Percentiles rank a stretch among this genome's conserved stretches.
These are phyloP conservation scores for Megastigmus dorsalis DNA, from an alignment of 2,888 invertebrate species.

Conservation along the genomic window DNA sequence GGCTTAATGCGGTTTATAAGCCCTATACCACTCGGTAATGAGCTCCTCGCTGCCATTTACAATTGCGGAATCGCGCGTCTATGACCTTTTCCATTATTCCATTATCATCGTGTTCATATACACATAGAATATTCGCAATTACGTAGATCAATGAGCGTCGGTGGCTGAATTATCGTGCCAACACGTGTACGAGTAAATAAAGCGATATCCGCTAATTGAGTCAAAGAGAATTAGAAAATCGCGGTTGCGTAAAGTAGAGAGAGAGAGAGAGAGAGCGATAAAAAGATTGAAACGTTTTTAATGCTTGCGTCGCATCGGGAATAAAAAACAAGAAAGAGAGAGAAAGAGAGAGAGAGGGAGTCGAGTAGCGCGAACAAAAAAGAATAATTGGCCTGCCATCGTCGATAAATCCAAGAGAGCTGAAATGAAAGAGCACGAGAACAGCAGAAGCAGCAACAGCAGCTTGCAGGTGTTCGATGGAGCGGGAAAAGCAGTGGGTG, in stretches of 20 bases:
- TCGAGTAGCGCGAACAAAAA: too few species aligned
- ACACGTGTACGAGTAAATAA: neutral
- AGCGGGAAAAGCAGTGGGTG: too few species aligned
- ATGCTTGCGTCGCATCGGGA: neutral
- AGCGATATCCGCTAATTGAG: neutral
- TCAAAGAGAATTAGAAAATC: constrained; percentile 12
- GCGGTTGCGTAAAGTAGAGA: too few species aligned
- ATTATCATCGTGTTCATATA: neutral
- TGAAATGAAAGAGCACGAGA: constrained; percentile 34
- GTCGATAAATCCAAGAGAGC: constrained; percentile 46
- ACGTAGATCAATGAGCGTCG: too few species aligned
- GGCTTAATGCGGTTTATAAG: constrained; percentile 36
- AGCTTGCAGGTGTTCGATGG: constrained; percentile 64
- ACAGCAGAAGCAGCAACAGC: constrained; percentile 47
- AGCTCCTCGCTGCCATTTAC: constrained; percentile 9
- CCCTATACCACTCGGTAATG: constrained; percentile 15
- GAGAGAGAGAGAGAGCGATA: too few species aligned
- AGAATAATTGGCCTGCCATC: constrained; percentile 64
- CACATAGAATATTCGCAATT: too few species aligned
- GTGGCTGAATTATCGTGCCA: neutral
- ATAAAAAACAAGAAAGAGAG: constrained; percentile 6
- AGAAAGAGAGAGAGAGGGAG: neutral
- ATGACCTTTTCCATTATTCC: neutral
- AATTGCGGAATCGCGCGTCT: neutral
- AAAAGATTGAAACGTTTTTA: constrained; percentile 24